Conservation (phyloP, 2,888 invertebrate species). For the Smittia sp. region DNA sequence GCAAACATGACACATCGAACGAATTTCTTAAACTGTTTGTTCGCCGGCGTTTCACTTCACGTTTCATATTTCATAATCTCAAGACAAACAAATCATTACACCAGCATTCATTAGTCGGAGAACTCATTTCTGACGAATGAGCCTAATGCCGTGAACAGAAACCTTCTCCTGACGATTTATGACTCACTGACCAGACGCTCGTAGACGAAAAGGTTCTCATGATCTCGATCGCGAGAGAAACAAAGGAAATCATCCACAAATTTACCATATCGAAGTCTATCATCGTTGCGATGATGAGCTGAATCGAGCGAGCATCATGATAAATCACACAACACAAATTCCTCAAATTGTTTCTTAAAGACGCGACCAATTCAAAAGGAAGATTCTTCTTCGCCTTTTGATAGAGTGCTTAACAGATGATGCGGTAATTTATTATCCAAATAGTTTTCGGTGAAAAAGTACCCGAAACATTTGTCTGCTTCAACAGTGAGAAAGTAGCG, state of each 20-base stretch:
- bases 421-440: slow-evolving; percentile 39
- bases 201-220: slow-evolving; percentile 8
- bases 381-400: neutral
- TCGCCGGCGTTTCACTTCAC: neutral
- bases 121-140: too few relatives aligned
- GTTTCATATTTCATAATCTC: too few relatives aligned
- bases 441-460: slow-evolving; percentile 27
- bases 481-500: slow-evolving; percentile 37
- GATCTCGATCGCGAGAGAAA: neutral
- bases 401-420: neutral
- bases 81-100: too few relatives aligned
- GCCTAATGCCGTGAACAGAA: too few relatives aligned
- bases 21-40: neutral
- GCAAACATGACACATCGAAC: slow-evolving; percentile 21
- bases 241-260: slow-evolving; percentile 23
- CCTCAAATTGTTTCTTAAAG: slow-evolving; percentile 17
- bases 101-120: too few relatives aligned
- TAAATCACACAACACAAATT: slow-evolving; percentile 30
- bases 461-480: slow-evolving; percentile 28
- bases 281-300: slow-evolving; percentile 38
- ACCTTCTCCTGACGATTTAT: neutral
- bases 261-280: slow-evolving; percentile 38
- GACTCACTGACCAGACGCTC: neutral
- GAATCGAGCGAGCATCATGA: slow-evolving; percentile 23
- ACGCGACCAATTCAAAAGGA: slow-evolving; percentile 17